A percentile compares a stretch with the other conserved stretches of the same genome.
These are phyloP conservation scores for Watsonalla binaria DNA, from an alignment of 2,888 invertebrate genomes.

Conservation along the genomic window DNA sequence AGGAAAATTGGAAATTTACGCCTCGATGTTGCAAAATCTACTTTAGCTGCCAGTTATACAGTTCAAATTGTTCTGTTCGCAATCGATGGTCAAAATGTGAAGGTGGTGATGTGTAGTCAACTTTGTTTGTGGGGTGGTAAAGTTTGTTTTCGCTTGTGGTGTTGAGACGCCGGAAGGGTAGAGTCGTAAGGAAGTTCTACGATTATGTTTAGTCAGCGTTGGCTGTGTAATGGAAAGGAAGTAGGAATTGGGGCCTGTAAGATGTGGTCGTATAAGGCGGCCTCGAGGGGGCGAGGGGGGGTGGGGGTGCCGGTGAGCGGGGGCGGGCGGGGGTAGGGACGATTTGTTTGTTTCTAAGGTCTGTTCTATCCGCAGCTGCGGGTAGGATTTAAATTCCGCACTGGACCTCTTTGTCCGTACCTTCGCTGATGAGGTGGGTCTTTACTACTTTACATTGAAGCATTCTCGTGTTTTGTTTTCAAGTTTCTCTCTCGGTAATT, in stretches of 20 bases:
- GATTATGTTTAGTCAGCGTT: constrained; percentile 78
- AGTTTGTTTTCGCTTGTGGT: constrained; percentile 42
- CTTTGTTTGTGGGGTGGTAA: constrained; percentile 38
- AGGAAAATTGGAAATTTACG: constrained; percentile 69
- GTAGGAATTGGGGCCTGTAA: constrained; percentile 77
- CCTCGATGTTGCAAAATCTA: constrained; percentile 30
- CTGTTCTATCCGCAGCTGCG: constrained; percentile 62
- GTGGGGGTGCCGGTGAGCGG: constrained; percentile 11
- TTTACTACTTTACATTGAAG: constrained; percentile 70
- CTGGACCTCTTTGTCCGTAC: constrained; percentile 58
- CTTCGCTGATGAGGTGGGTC: constrained; percentile 68
- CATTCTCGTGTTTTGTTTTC: constrained; percentile 36
- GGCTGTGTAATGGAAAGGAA: constrained; percentile 76
- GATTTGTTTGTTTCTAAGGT: constrained; percentile 76
- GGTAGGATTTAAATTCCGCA: constrained; percentile 69
- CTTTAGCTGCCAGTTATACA: constrained; percentile 24
- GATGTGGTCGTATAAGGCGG: constrained; percentile 76
- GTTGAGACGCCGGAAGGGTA: constrained; percentile 69
- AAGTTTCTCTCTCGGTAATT: not conserved
- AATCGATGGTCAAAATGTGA: constrained; percentile 33
- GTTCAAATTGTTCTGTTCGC: constrained; percentile 33
- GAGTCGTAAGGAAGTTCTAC: constrained; percentile 77
- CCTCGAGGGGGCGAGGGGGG: constrained; percentile 21
- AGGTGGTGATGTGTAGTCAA: constrained; percentile 23
- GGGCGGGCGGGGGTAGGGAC: constrained; percentile 35